Percentiles rank a stretch among this genome's conserved stretches.
phyloP scores from a whole-genome alignment of 2,797 vertebrate genomes.

The Crotalus adamanteus region DNA sequence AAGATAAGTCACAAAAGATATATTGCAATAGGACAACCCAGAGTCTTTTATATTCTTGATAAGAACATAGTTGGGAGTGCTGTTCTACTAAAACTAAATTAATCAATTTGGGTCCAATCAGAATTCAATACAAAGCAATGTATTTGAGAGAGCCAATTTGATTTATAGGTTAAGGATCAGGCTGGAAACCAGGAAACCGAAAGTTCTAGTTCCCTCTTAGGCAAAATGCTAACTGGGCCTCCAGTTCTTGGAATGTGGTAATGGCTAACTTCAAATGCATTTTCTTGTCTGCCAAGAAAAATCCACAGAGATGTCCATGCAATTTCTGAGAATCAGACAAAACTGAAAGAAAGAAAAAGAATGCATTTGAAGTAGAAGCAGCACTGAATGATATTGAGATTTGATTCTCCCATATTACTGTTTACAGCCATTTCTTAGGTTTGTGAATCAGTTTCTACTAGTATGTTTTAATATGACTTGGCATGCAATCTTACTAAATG shows the following conservation, averaged over 20 bases:
- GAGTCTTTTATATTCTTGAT: not conserved
- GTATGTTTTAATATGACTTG: not conserved
- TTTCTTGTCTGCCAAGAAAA: not conserved
- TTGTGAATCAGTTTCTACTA: rapidly evolving
- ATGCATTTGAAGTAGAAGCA: not conserved
- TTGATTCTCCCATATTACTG: not conserved
- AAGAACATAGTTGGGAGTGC: not conserved
- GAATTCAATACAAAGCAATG: not conserved
- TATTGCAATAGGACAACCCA: not conserved
- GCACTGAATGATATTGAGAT: too few species aligned
- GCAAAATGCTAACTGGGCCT: not conserved
- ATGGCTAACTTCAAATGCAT: not conserved
- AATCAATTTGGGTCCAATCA: not conserved
- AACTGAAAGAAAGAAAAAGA: not conserved
- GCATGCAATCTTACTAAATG: not conserved
- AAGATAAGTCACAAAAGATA: not conserved
- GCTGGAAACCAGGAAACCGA: not conserved
- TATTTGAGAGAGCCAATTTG: not conserved
- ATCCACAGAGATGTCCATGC: not conserved
- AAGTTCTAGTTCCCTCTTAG: not conserved
- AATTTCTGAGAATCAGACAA: not conserved
- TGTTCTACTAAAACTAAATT: not conserved
- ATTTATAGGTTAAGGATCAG: not conserved
- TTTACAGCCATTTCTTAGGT: not conserved
- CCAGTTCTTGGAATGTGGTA: not conserved